These are phyloP conservation scores for Diacarnus erythraeanus DNA, from an alignment of 37 sponge, comb jelly and placozoan species.

Conservation along the genomic window DNA sequence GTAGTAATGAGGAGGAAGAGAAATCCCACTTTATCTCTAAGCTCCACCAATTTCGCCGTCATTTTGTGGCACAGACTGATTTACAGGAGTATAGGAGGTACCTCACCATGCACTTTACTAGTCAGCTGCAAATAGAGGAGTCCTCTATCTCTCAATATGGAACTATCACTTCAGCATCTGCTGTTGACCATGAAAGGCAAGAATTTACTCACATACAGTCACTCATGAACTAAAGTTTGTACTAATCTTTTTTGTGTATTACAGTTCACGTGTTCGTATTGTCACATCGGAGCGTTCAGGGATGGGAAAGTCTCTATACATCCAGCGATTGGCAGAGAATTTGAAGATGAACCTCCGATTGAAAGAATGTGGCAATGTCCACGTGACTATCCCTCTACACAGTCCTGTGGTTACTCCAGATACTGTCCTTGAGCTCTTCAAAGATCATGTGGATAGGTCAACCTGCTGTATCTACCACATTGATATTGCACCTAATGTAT, in stretches of 20 bases:
- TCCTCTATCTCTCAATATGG: not conserved
- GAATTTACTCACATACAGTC: not conserved
- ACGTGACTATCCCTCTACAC: slow-evolving; percentile 56
- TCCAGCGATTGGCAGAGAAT: slow-evolving; percentile 42
- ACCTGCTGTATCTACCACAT: slow-evolving; percentile 36
- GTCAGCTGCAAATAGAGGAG: not conserved
- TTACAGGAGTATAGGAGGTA: slow-evolving; percentile 13
- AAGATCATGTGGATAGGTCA: not conserved
- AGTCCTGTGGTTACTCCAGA: slow-evolving; percentile 59
- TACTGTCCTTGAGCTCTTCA: slow-evolving; percentile 24
- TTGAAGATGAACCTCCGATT: not conserved
- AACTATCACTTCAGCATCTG: not conserved
- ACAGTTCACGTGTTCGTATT: slow-evolving; percentile 52
- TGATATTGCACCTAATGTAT: slow-evolving; percentile 58
- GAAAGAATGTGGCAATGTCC: not conserved
- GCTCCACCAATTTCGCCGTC: slow-evolving; percentile 27
- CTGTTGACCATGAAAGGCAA: slow-evolving; percentile 41
- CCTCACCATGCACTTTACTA: slow-evolving; percentile 16
- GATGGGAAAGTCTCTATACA: slow-evolving; percentile 80
- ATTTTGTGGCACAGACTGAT: not conserved
- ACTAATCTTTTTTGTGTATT: no score
- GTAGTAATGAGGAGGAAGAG: slow-evolving; percentile 66
- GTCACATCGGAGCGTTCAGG: slow-evolving; percentile 60
- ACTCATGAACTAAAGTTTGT: not conserved
- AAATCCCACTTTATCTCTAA: slow-evolving; percentile 57